These are phyloP conservation scores for Calonectris borealis DNA, from an alignment of 2,113 vertebrate genomes.

Conservation along the genomic window DNA sequence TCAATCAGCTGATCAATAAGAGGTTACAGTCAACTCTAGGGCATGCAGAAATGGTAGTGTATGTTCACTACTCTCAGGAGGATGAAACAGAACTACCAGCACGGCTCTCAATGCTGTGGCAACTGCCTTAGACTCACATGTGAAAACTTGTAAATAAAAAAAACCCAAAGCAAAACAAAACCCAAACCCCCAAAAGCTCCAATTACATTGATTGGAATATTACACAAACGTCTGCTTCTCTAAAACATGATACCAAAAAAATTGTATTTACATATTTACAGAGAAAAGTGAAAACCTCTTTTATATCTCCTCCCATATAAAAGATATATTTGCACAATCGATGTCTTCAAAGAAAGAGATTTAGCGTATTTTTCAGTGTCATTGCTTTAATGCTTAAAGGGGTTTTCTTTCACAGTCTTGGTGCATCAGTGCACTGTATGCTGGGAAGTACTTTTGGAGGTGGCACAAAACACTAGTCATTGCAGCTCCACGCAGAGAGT, in stretches of 20 bases:
- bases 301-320: background rate
- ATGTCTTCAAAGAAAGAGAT: background rate
- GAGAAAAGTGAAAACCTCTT: slow-evolving; percentile 1
- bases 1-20: slow-evolving; percentile 81
- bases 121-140: slow-evolving; percentile 27
- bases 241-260: slow-evolving; percentile 23
- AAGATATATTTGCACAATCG: background rate
- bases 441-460: background rate
- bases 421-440: background rate
- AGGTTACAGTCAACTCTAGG: slow-evolving; percentile 78
- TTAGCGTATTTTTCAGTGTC: background rate
- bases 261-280: background rate
- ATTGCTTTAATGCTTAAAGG: background rate
- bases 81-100: slow-evolving; percentile 47
- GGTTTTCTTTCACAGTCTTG: background rate
- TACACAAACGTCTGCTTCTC: slow-evolving; percentile 22
- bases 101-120: slow-evolving; percentile 7
- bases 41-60: slow-evolving; percentile 62
- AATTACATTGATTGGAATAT: slow-evolving; percentile 19
- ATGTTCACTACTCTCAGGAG: slow-evolving; percentile 66
- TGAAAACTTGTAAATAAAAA: slow-evolving; percentile 53
- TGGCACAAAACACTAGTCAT: background rate
- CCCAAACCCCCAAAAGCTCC: background rate
- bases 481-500: background rate
- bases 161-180: background rate